Evolutionary conservation across 1,140 invertebrate genomes (phyloP).

Genomic region (Drosophila rufa): DNA sequence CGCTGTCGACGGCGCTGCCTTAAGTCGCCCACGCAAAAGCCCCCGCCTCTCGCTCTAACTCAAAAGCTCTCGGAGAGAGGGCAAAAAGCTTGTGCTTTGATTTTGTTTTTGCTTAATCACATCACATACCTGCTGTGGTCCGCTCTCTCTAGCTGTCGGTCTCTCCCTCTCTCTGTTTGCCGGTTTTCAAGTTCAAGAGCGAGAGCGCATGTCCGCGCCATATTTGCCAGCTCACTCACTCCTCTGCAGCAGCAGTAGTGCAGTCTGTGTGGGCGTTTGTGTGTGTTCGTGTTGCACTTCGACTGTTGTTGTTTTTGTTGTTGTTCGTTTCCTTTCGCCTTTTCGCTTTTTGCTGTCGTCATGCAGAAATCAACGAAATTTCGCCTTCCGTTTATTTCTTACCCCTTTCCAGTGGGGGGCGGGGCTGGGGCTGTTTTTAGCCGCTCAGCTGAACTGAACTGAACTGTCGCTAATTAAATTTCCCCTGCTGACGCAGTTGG

Average conservation of each 20-base stretch:
- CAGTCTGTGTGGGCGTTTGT: conserved; percentile 31
- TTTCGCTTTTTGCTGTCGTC: conserved; percentile 69
- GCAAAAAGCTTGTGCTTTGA: conserved; percentile 15
- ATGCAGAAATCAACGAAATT: conserved; percentile 63
- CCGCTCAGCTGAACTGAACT: conserved; percentile 52
- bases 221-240: conserved; percentile 42
- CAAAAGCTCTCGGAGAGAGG: conserved; percentile 7
- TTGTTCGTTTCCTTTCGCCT: conserved; percentile 24
- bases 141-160: conserved; percentile 8
- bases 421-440: conserved; percentile 3
- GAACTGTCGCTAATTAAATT: conserved; percentile 79
- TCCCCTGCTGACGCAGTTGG: conserved; percentile 72
- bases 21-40: conserved; percentile 80
- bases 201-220: conserved; percentile 77
- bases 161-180: conserved; percentile 24
- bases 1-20: conserved; percentile 41
- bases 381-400: conserved; percentile 14
- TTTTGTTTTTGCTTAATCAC: conserved; percentile 23
- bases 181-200: conserved; percentile 81
- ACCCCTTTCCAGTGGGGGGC: conserved; percentile 12
- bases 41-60: conserved; percentile 17
- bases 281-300: conserved; percentile 33
- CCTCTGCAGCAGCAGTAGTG: conserved; percentile 2
- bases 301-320: conserved; percentile 32
- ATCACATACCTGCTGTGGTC: conserved; percentile 29